Base-by-base conservation (phyloP, 1,140 invertebrate species). In the Phthorimaea operculella region DNA sequence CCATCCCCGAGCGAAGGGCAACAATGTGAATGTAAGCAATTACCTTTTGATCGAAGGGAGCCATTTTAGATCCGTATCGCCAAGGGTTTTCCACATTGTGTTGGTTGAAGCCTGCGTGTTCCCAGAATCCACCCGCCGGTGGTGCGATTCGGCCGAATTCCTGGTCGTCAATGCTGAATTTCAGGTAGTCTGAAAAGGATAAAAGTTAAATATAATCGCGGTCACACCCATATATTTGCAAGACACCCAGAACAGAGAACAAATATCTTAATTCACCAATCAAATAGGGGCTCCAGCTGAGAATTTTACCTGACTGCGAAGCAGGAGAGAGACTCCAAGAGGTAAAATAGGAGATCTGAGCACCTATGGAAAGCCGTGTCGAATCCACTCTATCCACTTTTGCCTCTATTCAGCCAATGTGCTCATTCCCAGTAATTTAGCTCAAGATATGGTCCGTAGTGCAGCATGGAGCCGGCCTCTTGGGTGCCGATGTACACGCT, bases 401-500 rank as follows among this genome's bases (percentile, higher is more conserved):
- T 58, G 57, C 81, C 83, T 59, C 79, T 83, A 62, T 74, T 80
- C 50, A 79, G 54, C 74, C 74, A 87, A 55, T 88, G 85, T 2
- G 89, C 86, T 34, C 71, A 74, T 8, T 79, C 72, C 77, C 87
- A 90, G 8, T 74, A 80, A 65, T 91, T 90, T 15, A 83, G 64
- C n/a, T 63, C 79, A 36, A 79, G 85, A 54, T 86, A 85, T 2
- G 90, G 90, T n/a, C 90, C 90, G 64, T 86, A 92, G 66, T 92
- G 90, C 7, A 92, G 74, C 0, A 90, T 91, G 4, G 87, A 87
- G 1, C 81, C 86, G 0, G 88, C 76, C 58, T 87, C 86, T 52
- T 90, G 86, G 0, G 80, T 81, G 4, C 90, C 90, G 63, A 90
- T 87, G 58, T 90, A 87, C 0, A 74, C 60, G 11, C 88, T 88